A percentile compares a stretch with the other conserved stretches of the same genome.
phyloP scores from a whole-genome alignment of 2,888 invertebrate species.

The Euplagia quadripunctaria region DNA sequence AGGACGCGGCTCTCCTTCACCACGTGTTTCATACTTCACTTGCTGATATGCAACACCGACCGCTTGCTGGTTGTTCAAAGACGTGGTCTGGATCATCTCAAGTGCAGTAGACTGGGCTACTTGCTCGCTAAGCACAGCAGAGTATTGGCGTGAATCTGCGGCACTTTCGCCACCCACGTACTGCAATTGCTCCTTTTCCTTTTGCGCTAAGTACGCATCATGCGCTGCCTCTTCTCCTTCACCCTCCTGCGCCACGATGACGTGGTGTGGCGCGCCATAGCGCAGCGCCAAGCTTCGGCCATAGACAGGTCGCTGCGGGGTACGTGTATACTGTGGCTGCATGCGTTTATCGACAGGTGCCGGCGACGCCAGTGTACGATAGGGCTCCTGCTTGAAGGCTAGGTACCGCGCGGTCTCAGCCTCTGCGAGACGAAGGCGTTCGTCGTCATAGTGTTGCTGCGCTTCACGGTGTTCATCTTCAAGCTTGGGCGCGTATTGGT shows the following conservation, averaged over 20 bases:
- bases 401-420: slow-evolving; percentile 78
- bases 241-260: slow-evolving; percentile 72
- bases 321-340: slow-evolving; percentile 60
- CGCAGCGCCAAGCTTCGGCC: slow-evolving; percentile 70
- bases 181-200: slow-evolving; percentile 69
- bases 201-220: slow-evolving; percentile 69
- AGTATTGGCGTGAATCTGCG: slow-evolving; percentile 69
- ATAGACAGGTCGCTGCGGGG: slow-evolving; percentile 57
- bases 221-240: slow-evolving; percentile 67
- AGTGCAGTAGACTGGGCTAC: slow-evolving; percentile 63
- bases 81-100: slow-evolving; percentile 79
- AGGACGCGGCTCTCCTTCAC: slow-evolving; percentile 72
- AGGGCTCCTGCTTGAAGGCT: slow-evolving; percentile 78
- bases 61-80: slow-evolving; percentile 77
- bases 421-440: slow-evolving; percentile 71
- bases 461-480: slow-evolving; percentile 61
- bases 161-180: slow-evolving; percentile 58
- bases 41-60: slow-evolving; percentile 79
- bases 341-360: slow-evolving; percentile 57
- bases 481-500: slow-evolving; percentile 66
- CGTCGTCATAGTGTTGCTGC: slow-evolving; percentile 73
- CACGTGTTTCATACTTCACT: slow-evolving; percentile 82
- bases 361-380: slow-evolving; percentile 65
- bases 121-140: slow-evolving; percentile 68
- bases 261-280: slow-evolving; percentile 75